phyloP scores from a whole-genome alignment of 64 coral and sea anemone species.

The Stylophora pistillata region DNA sequence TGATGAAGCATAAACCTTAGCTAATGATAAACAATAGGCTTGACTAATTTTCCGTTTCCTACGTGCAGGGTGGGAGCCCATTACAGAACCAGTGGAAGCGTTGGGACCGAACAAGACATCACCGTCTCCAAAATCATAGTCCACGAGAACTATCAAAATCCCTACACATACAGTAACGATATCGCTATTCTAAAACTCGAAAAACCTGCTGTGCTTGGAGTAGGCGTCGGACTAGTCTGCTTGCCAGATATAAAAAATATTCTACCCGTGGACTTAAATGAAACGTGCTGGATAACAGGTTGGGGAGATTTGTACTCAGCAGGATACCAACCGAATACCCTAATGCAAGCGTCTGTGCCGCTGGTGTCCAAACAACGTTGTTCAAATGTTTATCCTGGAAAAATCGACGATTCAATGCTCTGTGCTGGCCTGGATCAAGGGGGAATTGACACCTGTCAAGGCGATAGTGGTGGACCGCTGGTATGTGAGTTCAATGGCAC shows the following conservation, averaged over 20 bases:
- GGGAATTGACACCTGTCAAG: constrained; percentile 41
- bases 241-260: constrained; percentile 1
- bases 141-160: constrained; percentile 27
- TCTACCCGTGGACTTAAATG: constrained; percentile 24
- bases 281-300: constrained; percentile 54
- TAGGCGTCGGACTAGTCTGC: constrained; percentile 32
- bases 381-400: background rate
- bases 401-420: constrained; percentile 35
- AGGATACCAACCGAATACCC: background rate
- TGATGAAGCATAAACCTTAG: too few species aligned
- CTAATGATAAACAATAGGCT: too few species aligned
- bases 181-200: constrained; percentile 54
- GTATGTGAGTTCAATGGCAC: constrained; percentile 44
- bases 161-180: constrained; percentile 32
- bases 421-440: constrained; percentile 46
- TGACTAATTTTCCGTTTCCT: too few species aligned
- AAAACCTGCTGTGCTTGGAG: constrained; percentile 14
- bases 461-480: constrained; percentile 45
- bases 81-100: constrained; percentile 7
- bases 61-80: constrained; percentile 51
- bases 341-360: constrained; percentile 45
- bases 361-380: constrained; percentile 26
- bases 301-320: constrained; percentile 30
- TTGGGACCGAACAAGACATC: constrained; percentile 59
- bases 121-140: constrained; percentile 16